Evolutionary conservation across 2,113 vertebrate genomes (phyloP).

Genomic region (Tupaia chinensis): DNA sequence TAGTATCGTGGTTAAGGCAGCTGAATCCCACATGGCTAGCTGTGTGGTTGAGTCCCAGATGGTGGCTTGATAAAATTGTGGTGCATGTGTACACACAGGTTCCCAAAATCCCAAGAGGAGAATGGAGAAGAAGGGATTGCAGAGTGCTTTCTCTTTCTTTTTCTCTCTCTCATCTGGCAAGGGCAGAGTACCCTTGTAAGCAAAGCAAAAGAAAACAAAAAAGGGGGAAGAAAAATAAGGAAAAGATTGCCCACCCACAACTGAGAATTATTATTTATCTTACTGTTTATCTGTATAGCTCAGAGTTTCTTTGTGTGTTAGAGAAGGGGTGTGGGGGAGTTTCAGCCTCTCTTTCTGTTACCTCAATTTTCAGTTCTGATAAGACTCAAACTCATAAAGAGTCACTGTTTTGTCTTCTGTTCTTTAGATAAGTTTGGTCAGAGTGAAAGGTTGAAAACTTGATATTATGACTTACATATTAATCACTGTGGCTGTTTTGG

Average conservation of each 20-base stretch:
- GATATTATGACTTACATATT: neutral
- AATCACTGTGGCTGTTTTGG: neutral
- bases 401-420: neutral
- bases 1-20: no score
- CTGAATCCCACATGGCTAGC: no score
- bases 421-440: conserved; percentile 18
- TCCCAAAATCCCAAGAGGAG: no score
- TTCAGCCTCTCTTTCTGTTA: neutral
- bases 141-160: no score
- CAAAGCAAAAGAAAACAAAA: no score
- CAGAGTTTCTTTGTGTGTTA: neutral
- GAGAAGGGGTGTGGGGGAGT: neutral
- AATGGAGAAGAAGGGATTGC: no score
- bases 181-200: no score
- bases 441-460: conserved; percentile 18
- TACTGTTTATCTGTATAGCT: neutral
- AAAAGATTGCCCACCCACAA: neutral
- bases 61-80: no score
- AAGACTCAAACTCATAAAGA: conserved; percentile 16
- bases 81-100: no score
- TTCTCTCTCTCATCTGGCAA: no score
- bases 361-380: neutral
- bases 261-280: conserved; percentile 1
- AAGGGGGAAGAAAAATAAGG: neutral
- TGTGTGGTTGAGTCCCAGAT: no score